Evolutionary conservation across 2,888 invertebrate species (phyloP), one percentile per base, ranked within the genome.

Genomic region (Falcaria lacertinaria): DNA sequence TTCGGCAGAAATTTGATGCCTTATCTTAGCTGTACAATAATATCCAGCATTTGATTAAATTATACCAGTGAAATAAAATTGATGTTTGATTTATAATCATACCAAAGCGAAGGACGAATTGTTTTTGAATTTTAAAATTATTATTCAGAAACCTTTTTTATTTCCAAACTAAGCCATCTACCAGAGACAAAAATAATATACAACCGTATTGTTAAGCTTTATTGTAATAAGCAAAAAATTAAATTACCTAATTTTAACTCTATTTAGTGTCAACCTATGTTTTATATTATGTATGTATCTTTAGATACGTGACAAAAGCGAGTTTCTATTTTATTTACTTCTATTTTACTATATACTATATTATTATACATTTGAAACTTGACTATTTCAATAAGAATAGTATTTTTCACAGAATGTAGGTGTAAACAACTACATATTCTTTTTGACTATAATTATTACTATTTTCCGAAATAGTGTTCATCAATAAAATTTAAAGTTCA

Each of bases 171-270:
- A n/a, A 13, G 13, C 41, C 32, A 40, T 47, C 42, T 36, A 22
- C 37, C 36, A 46, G 52, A 59, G 57, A 53, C 54, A 60, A 73
- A 68, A 76, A 79, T 79, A 76, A 79, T 63, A 77, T 74, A 79
- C 76, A 71, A 68, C 62, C 71, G 63, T 70, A 69, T 67, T 72
- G 47, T 66, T 71, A 79, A 71, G 66, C 64, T 79, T 80, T 80
- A 79, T 79, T 70, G 50, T 67, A 63, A 65, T 60, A 72, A 74
- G 75, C 76, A 76, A 59, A 67, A 63, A 69, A 60, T 59, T 52
- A 57, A 56, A 56, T 52, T 57, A 45, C 46, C 49, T 52, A 47
- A 34, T 47, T 43, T 50, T 44, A 49, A 50, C 42, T 49, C 45
- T 42, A 57, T 53, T 48, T 11, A 48, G 60, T 63, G 62, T 60